Conservation (phyloP, 2,797 vertebrate genomes). For the Echeneis naucrates region DNA sequence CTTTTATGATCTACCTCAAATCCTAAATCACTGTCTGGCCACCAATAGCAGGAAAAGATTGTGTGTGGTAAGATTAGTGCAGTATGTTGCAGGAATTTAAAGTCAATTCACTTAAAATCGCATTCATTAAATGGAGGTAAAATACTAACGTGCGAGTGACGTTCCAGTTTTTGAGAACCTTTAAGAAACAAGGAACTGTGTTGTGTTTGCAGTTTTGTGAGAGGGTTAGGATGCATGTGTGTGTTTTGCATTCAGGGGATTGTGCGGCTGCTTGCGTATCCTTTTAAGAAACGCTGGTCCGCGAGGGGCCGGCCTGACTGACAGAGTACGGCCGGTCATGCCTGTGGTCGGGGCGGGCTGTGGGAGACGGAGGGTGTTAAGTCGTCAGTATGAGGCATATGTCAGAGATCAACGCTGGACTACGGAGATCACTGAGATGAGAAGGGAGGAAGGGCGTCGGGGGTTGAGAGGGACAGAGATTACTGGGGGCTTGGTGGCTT, state of each 20-base stretch:
- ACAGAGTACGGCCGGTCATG: slow-evolving; percentile 51
- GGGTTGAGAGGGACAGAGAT: slow-evolving; percentile 59
- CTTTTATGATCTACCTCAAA: slow-evolving; percentile 30
- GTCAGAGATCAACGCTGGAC: slow-evolving; percentile 74
- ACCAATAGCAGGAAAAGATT: slow-evolving; percentile 6
- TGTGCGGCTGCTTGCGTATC: slow-evolving; percentile 12
- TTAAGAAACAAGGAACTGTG: slow-evolving; percentile 7
- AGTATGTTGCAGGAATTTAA: not conserved
- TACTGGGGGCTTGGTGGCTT: slow-evolving; percentile 62
- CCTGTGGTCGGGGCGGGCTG: slow-evolving; percentile 62
- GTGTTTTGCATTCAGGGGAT: slow-evolving; percentile 41
- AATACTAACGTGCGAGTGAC: no score
- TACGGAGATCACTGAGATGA: slow-evolving; percentile 65
- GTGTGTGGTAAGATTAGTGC: not conserved
- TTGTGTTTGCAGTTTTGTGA: slow-evolving; percentile 32
- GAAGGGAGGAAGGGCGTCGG: slow-evolving; percentile 45
- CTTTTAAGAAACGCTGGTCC: slow-evolving; percentile 43
- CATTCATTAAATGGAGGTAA: no score
- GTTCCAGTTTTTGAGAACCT: not conserved
- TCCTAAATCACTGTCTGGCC: slow-evolving; percentile 10
- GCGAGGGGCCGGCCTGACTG: slow-evolving; percentile 45
- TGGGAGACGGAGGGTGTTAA: slow-evolving; percentile 72
- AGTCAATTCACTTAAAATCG: no score
- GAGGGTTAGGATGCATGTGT: slow-evolving; percentile 25
- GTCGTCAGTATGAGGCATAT: slow-evolving; percentile 79